Evolutionary conservation across 2,888 invertebrate genomes (phyloP), one percentile per base, ranked within the genome.

Genomic region (Pegoplata infirma): DNA sequence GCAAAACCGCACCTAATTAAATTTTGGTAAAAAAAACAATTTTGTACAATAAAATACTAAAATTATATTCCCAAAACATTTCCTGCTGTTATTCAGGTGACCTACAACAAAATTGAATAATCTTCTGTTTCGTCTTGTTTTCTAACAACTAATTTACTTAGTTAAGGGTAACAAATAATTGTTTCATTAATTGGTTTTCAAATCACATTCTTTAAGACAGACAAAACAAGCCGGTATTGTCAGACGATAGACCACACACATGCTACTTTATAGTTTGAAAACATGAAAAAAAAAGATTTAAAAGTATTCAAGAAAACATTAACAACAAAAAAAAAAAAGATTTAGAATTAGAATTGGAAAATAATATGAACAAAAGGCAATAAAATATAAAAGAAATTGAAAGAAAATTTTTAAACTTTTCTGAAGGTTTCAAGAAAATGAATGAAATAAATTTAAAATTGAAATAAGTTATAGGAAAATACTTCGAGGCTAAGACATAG

Each of bases 181-280:
- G 32, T 32, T 32, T 32, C 32, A 7, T 32, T 32, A 32, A 32
- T 32, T 32, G 10, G 32, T 32, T 32, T 5, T 5, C 5, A 10
- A n/a, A 25, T 10, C 2, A 25, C 21, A 12, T 1, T 8, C 4
- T 12, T n/a, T 17, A 1, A 55, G 8, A 56, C 8, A 32, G 14
- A 58, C 16, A 40, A 2, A 10, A 21, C 16, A 36, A 16, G 5
- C 16, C 10, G n/a, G n/a, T n/a, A n/a, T n/a, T n/a, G n/a, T n/a
- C n/a, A n/a, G n/a, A n/a, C n/a, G n/a, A n/a, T 59, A 40, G 69
- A 69, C 69, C 69, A 69, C 69, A 69, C 69, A 69, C 59, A 32
- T 32, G 8, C 1, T 12, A 5, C 10, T 10, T 32, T 10, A 32
- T 10, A 32, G 32, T 10, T 32, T 32, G 10, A 32, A n/a, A 32